Conservation (phyloP, 2,113 vertebrate species). For the Cephalopterus ornatus region DNA sequence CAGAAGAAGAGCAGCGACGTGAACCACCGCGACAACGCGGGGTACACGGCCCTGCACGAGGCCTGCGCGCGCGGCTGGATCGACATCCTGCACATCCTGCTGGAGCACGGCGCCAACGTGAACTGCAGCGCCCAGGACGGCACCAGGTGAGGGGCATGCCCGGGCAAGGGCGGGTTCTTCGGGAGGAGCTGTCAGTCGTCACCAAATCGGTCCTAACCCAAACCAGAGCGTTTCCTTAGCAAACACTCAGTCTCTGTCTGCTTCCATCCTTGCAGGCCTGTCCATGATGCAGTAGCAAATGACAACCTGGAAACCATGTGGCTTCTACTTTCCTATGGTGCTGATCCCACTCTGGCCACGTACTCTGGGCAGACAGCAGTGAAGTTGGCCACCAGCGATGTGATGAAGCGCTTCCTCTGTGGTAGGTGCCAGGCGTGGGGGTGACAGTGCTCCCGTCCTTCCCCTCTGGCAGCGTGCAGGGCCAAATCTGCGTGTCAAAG, state of each 20-base stretch:
- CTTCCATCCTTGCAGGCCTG: conserved; percentile 76
- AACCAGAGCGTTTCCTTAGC: not conserved
- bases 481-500: not conserved
- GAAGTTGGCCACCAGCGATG: conserved; percentile 90
- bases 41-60: conserved; percentile 96
- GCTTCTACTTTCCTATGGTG: conserved; percentile 94
- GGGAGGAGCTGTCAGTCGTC: not conserved
- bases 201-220: not conserved
- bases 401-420: conserved; percentile 91
- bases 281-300: conserved; percentile 94
- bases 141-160: conserved; percentile 77
- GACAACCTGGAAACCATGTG: conserved; percentile 96
- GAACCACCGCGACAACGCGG: conserved; percentile 94
- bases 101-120: conserved; percentile 94
- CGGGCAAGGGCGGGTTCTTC: accelerated
- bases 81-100: conserved; percentile 89
- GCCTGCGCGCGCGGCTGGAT: conserved; percentile 93
- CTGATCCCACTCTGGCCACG: conserved; percentile 94
- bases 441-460: not conserved
- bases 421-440: conserved; percentile 71
- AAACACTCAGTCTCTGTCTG: not conserved
- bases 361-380: conserved; percentile 96
- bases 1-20: conserved; percentile 94
- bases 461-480: not conserved
- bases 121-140: conserved; percentile 98